Percentiles rank a stretch among this genome's conserved stretches.
phyloP scores from a whole-genome alignment of 1,140 invertebrate species.

The Asobara japonica region DNA sequence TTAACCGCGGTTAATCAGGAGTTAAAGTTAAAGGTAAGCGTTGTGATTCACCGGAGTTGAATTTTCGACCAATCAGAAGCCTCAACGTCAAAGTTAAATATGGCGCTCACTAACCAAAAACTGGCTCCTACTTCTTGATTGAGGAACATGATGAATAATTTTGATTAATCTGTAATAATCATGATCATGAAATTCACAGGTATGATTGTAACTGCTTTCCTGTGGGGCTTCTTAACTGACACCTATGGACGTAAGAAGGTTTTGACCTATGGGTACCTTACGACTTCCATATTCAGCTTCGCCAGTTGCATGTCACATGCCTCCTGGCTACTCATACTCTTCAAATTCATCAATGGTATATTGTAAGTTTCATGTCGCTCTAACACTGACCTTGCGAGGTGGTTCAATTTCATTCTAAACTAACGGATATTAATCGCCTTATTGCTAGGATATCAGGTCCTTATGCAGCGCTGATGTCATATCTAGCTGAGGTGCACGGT shows the following conservation, averaged over 20 bases:
- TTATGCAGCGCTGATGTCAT: constrained; percentile 77
- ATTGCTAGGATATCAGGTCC: constrained; percentile 75
- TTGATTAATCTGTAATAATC: not conserved
- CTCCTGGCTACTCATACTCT: constrained; percentile 68
- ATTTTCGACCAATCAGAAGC: too few relatives aligned
- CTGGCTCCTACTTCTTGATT: too few relatives aligned
- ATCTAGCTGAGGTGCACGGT: constrained; percentile 77
- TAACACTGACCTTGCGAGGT: not conserved
- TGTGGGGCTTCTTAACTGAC: constrained; percentile 81
- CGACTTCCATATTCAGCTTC: constrained; percentile 67
- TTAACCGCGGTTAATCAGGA: too few relatives aligned
- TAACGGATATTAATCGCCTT: not conserved
- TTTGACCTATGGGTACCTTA: constrained; percentile 67
- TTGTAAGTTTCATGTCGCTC: constrained; percentile 63
- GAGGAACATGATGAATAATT: too few relatives aligned
- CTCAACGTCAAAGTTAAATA: too few relatives aligned
- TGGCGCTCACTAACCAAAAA: too few relatives aligned
- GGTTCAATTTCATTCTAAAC: not conserved
- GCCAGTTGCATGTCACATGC: constrained; percentile 66
- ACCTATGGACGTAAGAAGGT: constrained; percentile 70
- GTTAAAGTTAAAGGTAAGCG: too few relatives aligned
- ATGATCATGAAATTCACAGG: constrained; percentile 55
- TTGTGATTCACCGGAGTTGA: too few relatives aligned
- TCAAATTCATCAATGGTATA: constrained; percentile 70
- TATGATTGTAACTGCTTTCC: constrained; percentile 67